Base-by-base conservation (phyloP, 92 coral and sea anemone species). In the Zoanthus sansibaricus region DNA sequence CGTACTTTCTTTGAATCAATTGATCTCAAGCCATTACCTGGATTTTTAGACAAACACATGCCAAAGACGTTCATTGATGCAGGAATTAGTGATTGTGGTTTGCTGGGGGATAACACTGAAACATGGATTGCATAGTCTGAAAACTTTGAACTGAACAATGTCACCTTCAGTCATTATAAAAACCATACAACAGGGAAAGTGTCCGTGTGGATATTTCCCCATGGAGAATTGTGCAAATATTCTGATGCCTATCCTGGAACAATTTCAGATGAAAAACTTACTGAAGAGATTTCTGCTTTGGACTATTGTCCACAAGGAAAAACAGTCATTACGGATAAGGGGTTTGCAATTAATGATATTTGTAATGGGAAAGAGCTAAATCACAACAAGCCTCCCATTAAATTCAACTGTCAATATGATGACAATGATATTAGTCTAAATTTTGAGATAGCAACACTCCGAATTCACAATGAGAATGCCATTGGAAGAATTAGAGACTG, bases 111-210 rank as follows among this genome's bases (percentile, higher is more conserved):
- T 25, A 25, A 25, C 25, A 25, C 25, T 25, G 25, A 25, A 25
- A 25, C 25, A 25, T 25, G 25, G 25, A 25, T 25, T 25, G 25
- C 25, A 25, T 0, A 25, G 25, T 25, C 86, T 51, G 90, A 92
- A 75, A 92, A 89, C 54, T 92, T 72, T 80, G 92, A 91, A 6
- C 51, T 85, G 49, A 92, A 92, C 72, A 88, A 88, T 75, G 21
- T 88, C 32, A 92, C 94, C 52, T 88, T 88, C 85, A 79, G 88
- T 74, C 87, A 88, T 62, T 79, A 91, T 77, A 91, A 91, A 69
- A 88, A 91, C 66, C 94, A 25, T 25, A 25, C 25, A 25, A 25
- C 25, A 25, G 25, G 25, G 25, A 25, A 25, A 25, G 25, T 25
- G 48, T 79, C 87, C n/a, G 84, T 88, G 11, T 91, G 91, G 94